Conservation (phyloP, 2,113 vertebrate genomes). For the Heptranchias perlo region DNA sequence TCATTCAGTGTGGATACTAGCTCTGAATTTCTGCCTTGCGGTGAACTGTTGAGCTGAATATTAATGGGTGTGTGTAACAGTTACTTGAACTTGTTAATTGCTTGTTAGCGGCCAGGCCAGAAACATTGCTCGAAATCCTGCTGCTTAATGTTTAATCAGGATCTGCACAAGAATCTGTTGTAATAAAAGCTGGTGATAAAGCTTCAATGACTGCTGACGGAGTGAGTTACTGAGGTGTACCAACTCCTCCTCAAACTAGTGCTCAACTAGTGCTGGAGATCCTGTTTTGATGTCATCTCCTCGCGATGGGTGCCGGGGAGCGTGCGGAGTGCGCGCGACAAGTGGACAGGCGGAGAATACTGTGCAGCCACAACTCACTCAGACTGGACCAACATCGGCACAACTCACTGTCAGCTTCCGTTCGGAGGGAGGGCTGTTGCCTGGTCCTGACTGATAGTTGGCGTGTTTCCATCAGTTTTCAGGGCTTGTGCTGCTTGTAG, state of each 20-base stretch:
- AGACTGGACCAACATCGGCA: neutral
- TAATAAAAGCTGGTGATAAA: neutral
- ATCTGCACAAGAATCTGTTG: neutral
- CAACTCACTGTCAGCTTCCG: neutral
- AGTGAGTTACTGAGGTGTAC: neutral
- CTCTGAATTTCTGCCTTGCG: neutral
- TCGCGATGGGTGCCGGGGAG: too few relatives aligned
- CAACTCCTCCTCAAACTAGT: slow-evolving; percentile 79
- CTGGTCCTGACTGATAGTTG: neutral
- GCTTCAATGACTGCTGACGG: neutral
- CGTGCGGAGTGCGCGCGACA: too few relatives aligned
- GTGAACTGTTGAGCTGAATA: neutral
- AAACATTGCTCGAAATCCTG: neutral
- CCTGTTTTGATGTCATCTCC: slow-evolving; percentile 62
- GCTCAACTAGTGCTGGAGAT: too few relatives aligned
- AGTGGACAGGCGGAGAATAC: neutral
- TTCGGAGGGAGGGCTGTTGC: neutral
- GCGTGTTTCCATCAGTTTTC: neutral
- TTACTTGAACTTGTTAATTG: neutral
- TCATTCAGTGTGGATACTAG: neutral
- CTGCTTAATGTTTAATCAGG: neutral
- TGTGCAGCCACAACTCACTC: neutral
- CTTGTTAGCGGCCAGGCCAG: neutral
- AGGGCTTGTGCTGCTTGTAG: neutral
- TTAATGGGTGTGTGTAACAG: neutral